Conservation (phyloP, 2,113 vertebrate genomes). For the Gymnobelideus leadbeateri region DNA sequence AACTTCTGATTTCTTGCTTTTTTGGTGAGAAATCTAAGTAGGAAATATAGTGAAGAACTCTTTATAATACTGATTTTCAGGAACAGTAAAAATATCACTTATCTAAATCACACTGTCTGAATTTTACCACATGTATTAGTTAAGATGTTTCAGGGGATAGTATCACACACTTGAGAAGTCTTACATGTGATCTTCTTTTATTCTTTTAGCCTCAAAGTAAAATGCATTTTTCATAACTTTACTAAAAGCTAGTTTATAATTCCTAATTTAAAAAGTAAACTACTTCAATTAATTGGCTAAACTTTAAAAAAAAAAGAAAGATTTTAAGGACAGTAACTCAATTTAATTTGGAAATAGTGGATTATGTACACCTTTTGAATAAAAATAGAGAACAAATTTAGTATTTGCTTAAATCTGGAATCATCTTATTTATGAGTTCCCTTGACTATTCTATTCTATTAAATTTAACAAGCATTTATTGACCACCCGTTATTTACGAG, state of each 20-base stretch:
- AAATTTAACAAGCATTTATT: neutral
- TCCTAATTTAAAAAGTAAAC: slow-evolving; percentile 23
- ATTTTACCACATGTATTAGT: neutral
- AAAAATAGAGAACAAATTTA: slow-evolving; percentile 59
- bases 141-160: neutral
- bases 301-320: slow-evolving; percentile 29
- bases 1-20: slow-evolving; percentile 13
- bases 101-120: neutral
- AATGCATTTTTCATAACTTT: slow-evolving; percentile 33
- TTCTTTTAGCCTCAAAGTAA: neutral
- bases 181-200: neutral
- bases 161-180: neutral
- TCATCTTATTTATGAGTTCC: slow-evolving; percentile 3
- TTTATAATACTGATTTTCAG: neutral
- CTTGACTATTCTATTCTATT: neutral
- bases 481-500: neutral
- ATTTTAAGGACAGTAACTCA: slow-evolving; percentile 40
- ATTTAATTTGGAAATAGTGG: slow-evolving; percentile 10
- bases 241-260: slow-evolving; percentile 42
- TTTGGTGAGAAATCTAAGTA: neutral
- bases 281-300: slow-evolving; percentile 36
- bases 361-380: neutral
- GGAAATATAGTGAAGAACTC: neutral
- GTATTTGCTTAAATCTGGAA: neutral
- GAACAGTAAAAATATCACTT: neutral